These are phyloP conservation scores for Colletes latitarsis DNA, from an alignment of 1,140 invertebrate species.

Conservation along the genomic window DNA sequence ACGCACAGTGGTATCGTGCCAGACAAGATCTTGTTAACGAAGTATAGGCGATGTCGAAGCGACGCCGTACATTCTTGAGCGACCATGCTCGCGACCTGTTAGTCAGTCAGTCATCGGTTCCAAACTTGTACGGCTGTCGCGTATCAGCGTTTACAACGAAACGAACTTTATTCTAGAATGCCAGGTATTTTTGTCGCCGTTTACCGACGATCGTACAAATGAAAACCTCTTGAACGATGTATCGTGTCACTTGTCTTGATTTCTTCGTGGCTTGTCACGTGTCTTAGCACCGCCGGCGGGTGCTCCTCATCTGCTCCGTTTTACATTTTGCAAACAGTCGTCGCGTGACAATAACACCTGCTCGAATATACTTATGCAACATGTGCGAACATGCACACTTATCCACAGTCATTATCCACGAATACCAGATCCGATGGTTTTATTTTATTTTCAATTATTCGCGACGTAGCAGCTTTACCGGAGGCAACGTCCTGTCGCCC, in stretches of 20 bases:
- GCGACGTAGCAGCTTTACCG: neutral
- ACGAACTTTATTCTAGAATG: neutral
- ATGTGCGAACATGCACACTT: too few relatives aligned
- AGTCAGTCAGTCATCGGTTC: slow-evolving; percentile 19
- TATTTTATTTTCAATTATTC: neutral
- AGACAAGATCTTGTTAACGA: neutral
- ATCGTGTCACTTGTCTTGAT: neutral
- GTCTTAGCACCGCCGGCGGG: too few relatives aligned
- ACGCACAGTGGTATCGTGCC: neutral
- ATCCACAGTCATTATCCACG: too few relatives aligned
- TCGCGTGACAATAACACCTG: neutral
- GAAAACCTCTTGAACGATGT: neutral
- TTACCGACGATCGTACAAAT: neutral
- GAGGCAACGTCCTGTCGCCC: too few relatives aligned
- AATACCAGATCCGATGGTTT: too few relatives aligned
- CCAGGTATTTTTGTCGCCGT: neutral
- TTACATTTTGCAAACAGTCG: neutral
- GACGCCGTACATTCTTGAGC: neutral
- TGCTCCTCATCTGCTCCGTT: neutral
- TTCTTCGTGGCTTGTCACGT: neutral
- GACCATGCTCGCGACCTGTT: slow-evolving; percentile 6
- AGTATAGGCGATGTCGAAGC: neutral
- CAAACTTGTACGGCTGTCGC: neutral
- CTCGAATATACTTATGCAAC: too few relatives aligned
- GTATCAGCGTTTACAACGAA: neutral